These are phyloP conservation scores for Druceiella hillmani DNA, from an alignment of 2,888 invertebrate genomes.

Conservation along the genomic window DNA sequence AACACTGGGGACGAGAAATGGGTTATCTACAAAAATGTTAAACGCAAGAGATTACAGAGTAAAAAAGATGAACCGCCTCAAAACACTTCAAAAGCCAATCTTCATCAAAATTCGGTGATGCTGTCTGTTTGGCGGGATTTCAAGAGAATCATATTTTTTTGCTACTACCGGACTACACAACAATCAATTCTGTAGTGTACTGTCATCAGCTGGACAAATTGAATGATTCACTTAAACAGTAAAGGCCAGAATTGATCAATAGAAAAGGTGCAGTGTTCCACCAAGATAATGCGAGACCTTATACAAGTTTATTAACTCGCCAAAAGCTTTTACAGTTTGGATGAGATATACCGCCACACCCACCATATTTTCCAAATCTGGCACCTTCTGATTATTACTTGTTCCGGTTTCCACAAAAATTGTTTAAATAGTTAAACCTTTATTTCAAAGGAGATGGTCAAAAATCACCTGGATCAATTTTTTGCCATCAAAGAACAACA, in stretches of 20 bases:
- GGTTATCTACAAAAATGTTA: constrained; percentile 20
- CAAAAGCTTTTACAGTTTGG: too few relatives aligned
- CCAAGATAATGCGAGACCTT: too few relatives aligned
- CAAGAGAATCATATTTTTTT: constrained; percentile 15
- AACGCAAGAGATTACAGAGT: constrained; percentile 20
- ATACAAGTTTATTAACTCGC: too few relatives aligned
- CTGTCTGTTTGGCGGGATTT: too few relatives aligned
- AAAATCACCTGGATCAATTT: constrained; percentile 13
- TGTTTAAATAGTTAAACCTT: constrained; percentile 12
- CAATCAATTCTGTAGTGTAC: constrained; percentile 14
- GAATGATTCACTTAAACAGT: too few relatives aligned
- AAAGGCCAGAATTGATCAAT: too few relatives aligned
- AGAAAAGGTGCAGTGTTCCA: too few relatives aligned
- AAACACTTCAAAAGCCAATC: constrained; percentile 19
- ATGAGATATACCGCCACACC: constrained; percentile 5
- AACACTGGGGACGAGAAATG: constrained; percentile 22
- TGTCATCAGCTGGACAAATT: too few relatives aligned
- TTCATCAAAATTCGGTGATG: too few relatives aligned
- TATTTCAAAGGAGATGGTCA: constrained; percentile 10
- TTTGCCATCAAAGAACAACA: constrained; percentile 10
- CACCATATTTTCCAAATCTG: constrained; percentile 12
- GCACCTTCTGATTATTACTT: constrained; percentile 11
- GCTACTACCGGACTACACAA: constrained; percentile 10
- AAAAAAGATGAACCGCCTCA: constrained; percentile 17
- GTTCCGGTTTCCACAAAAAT: constrained; percentile 13